These are phyloP conservation scores for Spodoptera litura DNA, from an alignment of 1,140 invertebrate genomes.

Conservation along the genomic window DNA sequence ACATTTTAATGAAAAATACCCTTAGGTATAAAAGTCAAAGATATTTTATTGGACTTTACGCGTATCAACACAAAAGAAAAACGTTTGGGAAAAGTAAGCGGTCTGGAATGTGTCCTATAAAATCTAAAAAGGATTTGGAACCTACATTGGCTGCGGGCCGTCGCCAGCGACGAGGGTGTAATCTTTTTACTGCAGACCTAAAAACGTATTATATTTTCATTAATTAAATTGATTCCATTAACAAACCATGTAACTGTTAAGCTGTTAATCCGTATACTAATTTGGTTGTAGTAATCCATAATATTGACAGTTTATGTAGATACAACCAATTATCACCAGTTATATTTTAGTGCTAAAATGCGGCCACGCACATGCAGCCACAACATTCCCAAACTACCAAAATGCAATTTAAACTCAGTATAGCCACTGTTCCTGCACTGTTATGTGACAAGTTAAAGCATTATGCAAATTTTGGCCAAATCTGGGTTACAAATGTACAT, in stretches of 20 bases:
- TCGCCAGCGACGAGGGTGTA: background rate
- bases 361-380: slow-evolving; percentile 53
- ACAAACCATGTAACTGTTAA: slow-evolving; percentile 4
- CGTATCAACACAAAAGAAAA: slow-evolving; percentile 35
- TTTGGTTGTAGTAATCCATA: slow-evolving; percentile 34
- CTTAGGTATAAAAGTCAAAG: slow-evolving; percentile 17
- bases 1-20: slow-evolving; percentile 36
- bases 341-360: slow-evolving; percentile 67
- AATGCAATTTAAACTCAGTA: slow-evolving; percentile 76
- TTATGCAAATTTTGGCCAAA: slow-evolving; percentile 67
- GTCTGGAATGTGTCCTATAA: slow-evolving; percentile 32
- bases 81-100: slow-evolving; percentile 9
- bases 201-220: background rate
- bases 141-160: background rate
- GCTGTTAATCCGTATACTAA: slow-evolving; percentile 23
- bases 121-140: slow-evolving; percentile 19
- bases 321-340: slow-evolving; percentile 52
- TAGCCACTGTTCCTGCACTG: slow-evolving; percentile 62
- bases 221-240: slow-evolving; percentile 16
- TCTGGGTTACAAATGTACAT: slow-evolving; percentile 59
- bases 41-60: slow-evolving; percentile 31
- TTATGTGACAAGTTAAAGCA: slow-evolving; percentile 76
- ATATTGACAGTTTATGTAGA: slow-evolving; percentile 58
- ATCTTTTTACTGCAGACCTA: background rate
- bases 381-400: slow-evolving; percentile 62